Percentiles rank a stretch among this genome's conserved stretches.
These are phyloP conservation scores for Leptinotarsa peninsularis DNA, from an alignment of 2,888 invertebrate species.

Conservation along the genomic window DNA sequence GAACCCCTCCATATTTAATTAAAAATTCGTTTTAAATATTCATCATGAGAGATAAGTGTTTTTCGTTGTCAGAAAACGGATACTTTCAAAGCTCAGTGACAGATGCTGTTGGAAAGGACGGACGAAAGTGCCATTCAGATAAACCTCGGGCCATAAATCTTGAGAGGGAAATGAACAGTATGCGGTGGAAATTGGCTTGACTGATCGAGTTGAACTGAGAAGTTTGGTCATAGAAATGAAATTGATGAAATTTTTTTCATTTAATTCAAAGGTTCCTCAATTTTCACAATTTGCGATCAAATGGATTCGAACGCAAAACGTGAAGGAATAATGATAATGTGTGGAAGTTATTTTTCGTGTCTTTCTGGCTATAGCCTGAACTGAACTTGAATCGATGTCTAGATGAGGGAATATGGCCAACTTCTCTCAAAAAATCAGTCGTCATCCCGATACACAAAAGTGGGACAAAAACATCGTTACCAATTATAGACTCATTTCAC, in stretches of 20 bases:
- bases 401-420: too few species aligned
- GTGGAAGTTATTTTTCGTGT: too few species aligned
- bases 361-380: too few species aligned
- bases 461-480: too few species aligned
- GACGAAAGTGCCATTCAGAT: background rate
- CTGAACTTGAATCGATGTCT: too few species aligned
- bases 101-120: background rate
- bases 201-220: background rate
- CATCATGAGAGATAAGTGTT: conserved; percentile 13
- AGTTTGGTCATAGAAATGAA: background rate
- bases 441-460: too few species aligned
- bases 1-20: conserved; percentile 8
- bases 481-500: too few species aligned
- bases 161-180: background rate
- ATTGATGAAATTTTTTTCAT: background rate
- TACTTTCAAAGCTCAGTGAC: conserved; percentile 1
- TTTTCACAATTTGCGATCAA: too few species aligned
- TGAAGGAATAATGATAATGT: too few species aligned
- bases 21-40: conserved; percentile 1
- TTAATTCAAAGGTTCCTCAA: background rate
- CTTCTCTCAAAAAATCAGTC: too few species aligned
- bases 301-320: too few species aligned
- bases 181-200: background rate
- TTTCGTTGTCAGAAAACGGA: conserved; percentile 13
- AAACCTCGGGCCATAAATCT: background rate